Evolutionary conservation across 2,113 vertebrate genomes (phyloP), one percentile per base, ranked within the genome.

Genomic region (Oenanthe oenanthe): DNA sequence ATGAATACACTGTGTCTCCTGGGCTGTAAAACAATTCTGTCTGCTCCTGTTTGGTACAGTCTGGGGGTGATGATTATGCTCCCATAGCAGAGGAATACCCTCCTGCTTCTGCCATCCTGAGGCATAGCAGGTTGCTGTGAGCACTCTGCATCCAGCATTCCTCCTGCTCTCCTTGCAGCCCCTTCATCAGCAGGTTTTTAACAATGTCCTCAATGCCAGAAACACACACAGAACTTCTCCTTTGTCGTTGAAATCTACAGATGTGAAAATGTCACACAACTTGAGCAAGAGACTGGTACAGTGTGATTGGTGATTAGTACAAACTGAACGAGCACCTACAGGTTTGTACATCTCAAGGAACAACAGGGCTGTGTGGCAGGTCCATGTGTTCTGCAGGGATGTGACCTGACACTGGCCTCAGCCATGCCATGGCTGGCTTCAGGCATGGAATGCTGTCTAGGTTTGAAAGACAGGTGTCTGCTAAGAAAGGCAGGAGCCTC

Each of bases 331-430:
- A 57, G 29, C 5, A 58, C 24, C 67, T 10, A 22, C 10, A 47
- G 47, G 43, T 11, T 60, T 60, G 38, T 7, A 38, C 1, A 2
- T 15, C 45, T 29, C 66, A 34, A 53, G 62, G 74, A 88, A 53
- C 1, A 1, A 20, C 15, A 6, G 0, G 0, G 13, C 0, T 45
- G 38, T n/a, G 60, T 53, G n/a, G n/a, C 61, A 81, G 53, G 13
- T n/a, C 45, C n/a, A 4, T 10, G 32, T 60, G n/a, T 29, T 45
- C 28, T 13, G 8, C 60, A 51, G 34, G 31, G 26, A 42, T 32
- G 19, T 45, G 51, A 66, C 22, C 43, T 17, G 60, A 66, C 53
- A 60, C 28, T 29, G 60, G 22, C 38, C 45, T 58, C 32, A 38
- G 47, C n/a, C 38, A 32, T 32, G 36, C 53, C 20, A 32, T 1